Base-by-base conservation (phyloP, 2,797 vertebrate species). In the Hydrolagus colliei region DNA sequence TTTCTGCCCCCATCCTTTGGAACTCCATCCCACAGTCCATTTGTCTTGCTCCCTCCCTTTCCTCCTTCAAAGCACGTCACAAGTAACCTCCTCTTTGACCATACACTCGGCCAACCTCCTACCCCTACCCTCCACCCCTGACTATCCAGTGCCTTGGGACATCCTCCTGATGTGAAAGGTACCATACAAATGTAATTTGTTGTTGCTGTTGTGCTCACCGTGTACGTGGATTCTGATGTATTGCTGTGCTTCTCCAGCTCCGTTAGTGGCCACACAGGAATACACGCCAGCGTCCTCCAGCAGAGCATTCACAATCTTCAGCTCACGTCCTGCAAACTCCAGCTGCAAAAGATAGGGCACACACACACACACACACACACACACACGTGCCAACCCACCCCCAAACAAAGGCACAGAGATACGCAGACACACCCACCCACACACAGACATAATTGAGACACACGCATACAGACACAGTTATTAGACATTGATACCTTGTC, bases 211-310 rank as follows among this genome's bases (percentile, higher is more conserved):
- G 2, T 73, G 79, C 87, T 93, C 98, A 99, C 98, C 98, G 14
- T 98, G 96, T 87, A 99, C 96, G 63, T 92, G 95, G 88, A 99
- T 92, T 74, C 88, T 93, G 86, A 95, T 73, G 87, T 95, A 94
- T 88, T 97, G 95, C 27, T 98, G 96, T 4, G 95, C 92, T 91
- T 99, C 98, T 86, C 98, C 98, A 10, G 97, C 98, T 0, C 96
- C 95, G 35, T 97, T 99, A 86, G 97, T 99, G 88, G 98, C 97
- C 90, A 98, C 94, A 78, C 98, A 99, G 5, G 96, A 96, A 89
- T 98, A 99, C 90, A 86, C 94, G 88, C 96, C 98, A 88, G 96
- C 95, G 86, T 99, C 96, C 88, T 96, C 96, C 0, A 93, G 89
- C 89, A 93, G 89, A 18, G 95, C 92, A 87, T 91, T 93, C 87